Base-by-base conservation (phyloP, 2,113 vertebrate genomes). In the Trematocara marginatum region DNA sequence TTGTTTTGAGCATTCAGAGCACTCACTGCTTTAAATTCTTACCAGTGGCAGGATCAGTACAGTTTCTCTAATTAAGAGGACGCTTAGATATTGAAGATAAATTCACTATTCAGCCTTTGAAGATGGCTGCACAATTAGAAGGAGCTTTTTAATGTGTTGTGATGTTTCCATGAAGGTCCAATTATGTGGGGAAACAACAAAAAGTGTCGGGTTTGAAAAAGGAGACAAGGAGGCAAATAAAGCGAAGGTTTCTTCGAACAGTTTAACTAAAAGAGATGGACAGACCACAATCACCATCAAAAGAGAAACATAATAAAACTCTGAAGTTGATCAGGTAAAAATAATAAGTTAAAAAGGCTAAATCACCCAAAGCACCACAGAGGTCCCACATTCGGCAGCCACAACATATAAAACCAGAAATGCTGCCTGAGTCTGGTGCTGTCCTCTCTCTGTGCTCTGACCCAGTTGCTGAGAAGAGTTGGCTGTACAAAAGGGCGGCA, bases 371-470 rank as follows among this genome's bases (percentile, higher is more conserved):
- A 64, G 10, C 18, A 40, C 61, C 35, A 40, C 6, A 20, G 18
- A 20, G n/a, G 5, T 10, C 56, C 61, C 35, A 20, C 35, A 40
- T 20, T 66, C n/a, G 0, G 61, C 35, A 69, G 61, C 35, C 35
- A 0, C 35, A 20, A 0, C n/a, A 3, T 20, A 23, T 12, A 12
- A 1, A 13, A 42, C 35, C n/a, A 42, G n/a, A 23, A 1, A 40
- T 20, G 61, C 34, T 20, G n/a, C n/a, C 61, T 23, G n/a, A 40
- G 18, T 13, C 35, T 2, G 35, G 35, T 23, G 61, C 35, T 5
- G 35, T 69, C 61, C 35, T 40, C 15, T 16, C 47, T 49, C 61
- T 23, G n/a, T 40, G 3, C 61, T 40, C 61, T 69, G 61, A 20
- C 35, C 61, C n/a, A 23, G 35, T 2, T 66, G 35, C 35, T 69